phyloP scores from a whole-genome alignment of 2,888 invertebrate genomes.

The Cheiracanthium punctorium region DNA sequence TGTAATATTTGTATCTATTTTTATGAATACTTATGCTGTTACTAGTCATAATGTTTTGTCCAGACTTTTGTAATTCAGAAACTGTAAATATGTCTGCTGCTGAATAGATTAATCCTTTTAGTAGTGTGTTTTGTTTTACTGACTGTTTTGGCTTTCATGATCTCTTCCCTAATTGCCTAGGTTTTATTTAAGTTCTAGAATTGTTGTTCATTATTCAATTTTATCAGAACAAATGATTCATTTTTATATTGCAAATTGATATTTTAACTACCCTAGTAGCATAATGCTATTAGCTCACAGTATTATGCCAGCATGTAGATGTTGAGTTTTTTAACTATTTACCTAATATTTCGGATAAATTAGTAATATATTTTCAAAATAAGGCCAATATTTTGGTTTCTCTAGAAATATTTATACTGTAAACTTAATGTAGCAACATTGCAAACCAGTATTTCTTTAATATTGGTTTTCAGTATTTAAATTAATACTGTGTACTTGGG shows the following conservation, averaged over 20 bases:
- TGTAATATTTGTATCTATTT: slow-evolving; percentile 17
- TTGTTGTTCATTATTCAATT: neutral
- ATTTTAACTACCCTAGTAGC: neutral
- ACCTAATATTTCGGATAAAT: too few relatives aligned
- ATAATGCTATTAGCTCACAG: too few relatives aligned
- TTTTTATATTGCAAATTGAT: neutral
- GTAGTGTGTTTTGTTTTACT: neutral
- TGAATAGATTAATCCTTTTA: neutral
- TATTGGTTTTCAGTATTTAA: too few relatives aligned
- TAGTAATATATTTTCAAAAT: too few relatives aligned
- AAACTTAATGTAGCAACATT: too few relatives aligned
- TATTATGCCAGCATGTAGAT: too few relatives aligned
- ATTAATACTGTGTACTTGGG: too few relatives aligned
- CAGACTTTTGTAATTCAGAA: neutral
- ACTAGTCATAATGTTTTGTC: slow-evolving; percentile 17
- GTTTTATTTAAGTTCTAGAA: neutral
- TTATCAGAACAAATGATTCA: neutral
- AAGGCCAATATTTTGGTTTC: too few relatives aligned
- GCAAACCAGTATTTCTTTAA: too few relatives aligned
- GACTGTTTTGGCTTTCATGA: neutral
- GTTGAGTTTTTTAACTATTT: too few relatives aligned
- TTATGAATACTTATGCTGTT: slow-evolving; percentile 15
- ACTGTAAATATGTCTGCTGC: neutral
- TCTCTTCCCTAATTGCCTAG: neutral
- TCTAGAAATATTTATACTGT: too few relatives aligned